phyloP scores from a whole-genome alignment of 1,140 invertebrate genomes.

The Drosophila bocki region DNA sequence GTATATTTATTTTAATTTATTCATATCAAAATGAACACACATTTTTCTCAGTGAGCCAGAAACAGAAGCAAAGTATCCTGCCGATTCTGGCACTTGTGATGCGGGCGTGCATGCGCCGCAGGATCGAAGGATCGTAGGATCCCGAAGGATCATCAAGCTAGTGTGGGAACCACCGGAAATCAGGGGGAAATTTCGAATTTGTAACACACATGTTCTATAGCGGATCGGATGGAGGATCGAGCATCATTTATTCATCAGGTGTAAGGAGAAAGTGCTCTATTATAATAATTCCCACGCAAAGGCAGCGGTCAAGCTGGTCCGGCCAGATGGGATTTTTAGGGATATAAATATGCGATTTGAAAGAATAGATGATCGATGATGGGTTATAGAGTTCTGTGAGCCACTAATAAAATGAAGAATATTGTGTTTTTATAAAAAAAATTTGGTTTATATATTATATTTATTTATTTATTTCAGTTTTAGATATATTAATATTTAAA shows the following conservation, averaged over 20 bases:
- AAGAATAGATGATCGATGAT: slow-evolving; percentile 28
- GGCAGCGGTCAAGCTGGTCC: slow-evolving; percentile 18
- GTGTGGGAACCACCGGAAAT: slow-evolving; percentile 58
- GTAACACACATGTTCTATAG: slow-evolving; percentile 73
- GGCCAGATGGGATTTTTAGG: slow-evolving; percentile 19
- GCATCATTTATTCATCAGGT: slow-evolving; percentile 31
- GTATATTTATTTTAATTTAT: too few relatives aligned
- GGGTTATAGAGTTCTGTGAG: neutral
- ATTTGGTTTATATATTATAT: neutral
- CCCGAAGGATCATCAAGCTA: slow-evolving; percentile 6
- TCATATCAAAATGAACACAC: neutral
- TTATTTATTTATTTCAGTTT: too few relatives aligned
- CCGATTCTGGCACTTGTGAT: slow-evolving; percentile 46
- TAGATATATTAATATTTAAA: neutral
- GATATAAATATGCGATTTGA: neutral
- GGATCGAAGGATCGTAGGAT: neutral
- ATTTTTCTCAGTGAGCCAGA: slow-evolving; percentile 4
- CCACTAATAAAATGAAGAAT: neutral
- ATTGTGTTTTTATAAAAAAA: neutral
- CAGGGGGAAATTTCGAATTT: slow-evolving; percentile 58
- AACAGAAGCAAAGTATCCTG: slow-evolving; percentile 17
- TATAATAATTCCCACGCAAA: slow-evolving; percentile 47
- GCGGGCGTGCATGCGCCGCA: slow-evolving; percentile 32
- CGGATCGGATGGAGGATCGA: neutral
- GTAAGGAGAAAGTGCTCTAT: slow-evolving; percentile 37